Evolutionary conservation across 92 coral and sea anemone species (phyloP), one percentile per base, ranked within the genome.

Genomic region (Palythoa grandiflora): DNA sequence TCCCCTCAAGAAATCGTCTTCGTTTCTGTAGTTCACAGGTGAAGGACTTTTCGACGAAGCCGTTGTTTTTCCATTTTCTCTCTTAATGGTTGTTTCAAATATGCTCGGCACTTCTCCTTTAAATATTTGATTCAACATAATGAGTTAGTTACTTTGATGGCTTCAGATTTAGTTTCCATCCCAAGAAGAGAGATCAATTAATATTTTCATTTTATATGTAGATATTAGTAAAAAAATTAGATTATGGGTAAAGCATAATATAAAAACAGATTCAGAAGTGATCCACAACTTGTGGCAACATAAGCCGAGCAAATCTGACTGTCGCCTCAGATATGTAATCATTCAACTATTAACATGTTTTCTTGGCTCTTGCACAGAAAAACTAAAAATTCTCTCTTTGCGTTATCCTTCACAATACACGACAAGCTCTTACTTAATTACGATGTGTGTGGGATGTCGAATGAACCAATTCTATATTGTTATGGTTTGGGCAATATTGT

Each of bases 81-180:
- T 90, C 75, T 93, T 97, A n/a, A 94, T 93, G 35, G 93, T 94
- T 44, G 95, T 95, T 72, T 91, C 96, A 81, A 97, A 94, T 52
- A 97, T 95, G 57, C 96, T 95, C 9, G 98, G 99, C 50, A 92
- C 88, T 88, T 97, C 99, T 35, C 99, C 99, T 81, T 95, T 97
- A 87, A 95, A 95, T 51, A 97, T 89, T 79, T 97, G 93, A 47
- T 97, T 96, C 78, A 97, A 86, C 96, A 94, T 97, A 37, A 87
- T 90, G 37, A 71, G 65, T 13, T 13, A 10, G 21, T 57, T 36
- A 16, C 77, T 66, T 11, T 35, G 61, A 40, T 66, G 10, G 66
- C 86, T 65, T n/a, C 74, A 15, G 36, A 10, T 39, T 20, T 13
- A 68, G 61, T 47, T 47, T 81, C 47, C 21, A 71, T 28, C 16